Conservation (phyloP, 2,888 invertebrate genomes). For the Cordilura impudica region DNA sequence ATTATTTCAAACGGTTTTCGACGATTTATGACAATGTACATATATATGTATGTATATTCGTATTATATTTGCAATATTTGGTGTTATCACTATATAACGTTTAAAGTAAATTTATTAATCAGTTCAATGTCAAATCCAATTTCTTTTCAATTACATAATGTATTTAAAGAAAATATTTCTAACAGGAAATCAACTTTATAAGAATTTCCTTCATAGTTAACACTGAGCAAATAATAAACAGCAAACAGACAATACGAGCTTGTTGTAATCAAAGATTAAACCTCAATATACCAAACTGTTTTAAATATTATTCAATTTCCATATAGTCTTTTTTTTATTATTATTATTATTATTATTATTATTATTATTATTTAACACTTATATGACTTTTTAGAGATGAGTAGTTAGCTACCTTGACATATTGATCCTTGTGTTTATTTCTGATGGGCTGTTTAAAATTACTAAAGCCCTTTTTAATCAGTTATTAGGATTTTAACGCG, state of each 20-base stretch:
- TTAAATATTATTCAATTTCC: too few relatives aligned
- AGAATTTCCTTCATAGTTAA: neutral
- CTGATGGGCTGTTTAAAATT: neutral
- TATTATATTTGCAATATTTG: neutral
- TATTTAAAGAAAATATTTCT: neutral
- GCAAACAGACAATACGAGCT: neutral
- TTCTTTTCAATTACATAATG: slow-evolving; percentile 11
- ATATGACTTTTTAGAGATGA: too few relatives aligned
- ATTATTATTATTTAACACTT: neutral
- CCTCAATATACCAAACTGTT: too few relatives aligned
- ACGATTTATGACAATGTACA: slow-evolving; percentile 14
- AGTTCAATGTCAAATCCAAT: slow-evolving; percentile 8
- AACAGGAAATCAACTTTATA: neutral
- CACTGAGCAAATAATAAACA: neutral
- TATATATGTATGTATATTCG: too few relatives aligned
- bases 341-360: neutral
- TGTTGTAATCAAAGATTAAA: too few relatives aligned
- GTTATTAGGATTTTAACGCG: slow-evolving; percentile 23
- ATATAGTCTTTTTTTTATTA: neutral
- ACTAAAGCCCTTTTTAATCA: slow-evolving; percentile 8
- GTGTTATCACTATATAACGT: slow-evolving; percentile 15
- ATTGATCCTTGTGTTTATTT: slow-evolving; percentile 43
- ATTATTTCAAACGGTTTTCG: too few relatives aligned
- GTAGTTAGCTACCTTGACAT: slow-evolving; percentile 57
- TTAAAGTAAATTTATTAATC: slow-evolving; percentile 8